Base-by-base conservation (phyloP, 2,888 invertebrate genomes). In the Spilarctia lutea region DNA sequence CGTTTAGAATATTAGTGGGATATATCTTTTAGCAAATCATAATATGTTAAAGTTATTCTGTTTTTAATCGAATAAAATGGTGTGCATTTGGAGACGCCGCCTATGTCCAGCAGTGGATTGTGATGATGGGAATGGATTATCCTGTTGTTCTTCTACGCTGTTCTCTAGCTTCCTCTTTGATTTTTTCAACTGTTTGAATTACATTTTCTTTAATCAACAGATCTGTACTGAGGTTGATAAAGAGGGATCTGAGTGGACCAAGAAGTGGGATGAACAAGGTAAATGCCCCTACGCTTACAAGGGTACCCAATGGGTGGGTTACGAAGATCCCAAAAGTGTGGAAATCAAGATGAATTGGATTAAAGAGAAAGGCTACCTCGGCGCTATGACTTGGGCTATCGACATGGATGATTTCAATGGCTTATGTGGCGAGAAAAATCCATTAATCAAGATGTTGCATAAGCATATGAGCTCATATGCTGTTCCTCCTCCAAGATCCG, bases 361-460 rank as follows among this genome's bases (percentile, higher is more conserved):
- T 83, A 98, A 98, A 89, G 87, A 96, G 74, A 98, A 97, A 90
- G 98, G 98, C 0, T 95, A 95, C 82, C 97, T 97, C 0, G 99
- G 99, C 0, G 98, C 98, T 0, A 99, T 99, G 99, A 97, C 97
- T 30, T 99, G 99, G 99, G 98, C 99, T 39, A 97, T 98, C 68
- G 98, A 98, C 83, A 98, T 98, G 98, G 99, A 99, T 77, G 99
- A 99, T 91, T 99, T 98, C 90, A 96, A 96, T 75, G 98, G 98
- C 0, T 89, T 98, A 1, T 99, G 99, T 86, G 98, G 98, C 0
- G 96, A 97, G 0, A 96, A 97, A 86, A 98, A 98, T 90, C 96
- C 97, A 0, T 93, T 99, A 18, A 97, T 98, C 80, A 97, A 97
- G 78, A 96, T 98, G 72, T 94, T 99, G 69, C 93, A 97, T 86